phyloP scores from a whole-genome alignment of 2,888 invertebrate species.

The Xylota segnis region DNA sequence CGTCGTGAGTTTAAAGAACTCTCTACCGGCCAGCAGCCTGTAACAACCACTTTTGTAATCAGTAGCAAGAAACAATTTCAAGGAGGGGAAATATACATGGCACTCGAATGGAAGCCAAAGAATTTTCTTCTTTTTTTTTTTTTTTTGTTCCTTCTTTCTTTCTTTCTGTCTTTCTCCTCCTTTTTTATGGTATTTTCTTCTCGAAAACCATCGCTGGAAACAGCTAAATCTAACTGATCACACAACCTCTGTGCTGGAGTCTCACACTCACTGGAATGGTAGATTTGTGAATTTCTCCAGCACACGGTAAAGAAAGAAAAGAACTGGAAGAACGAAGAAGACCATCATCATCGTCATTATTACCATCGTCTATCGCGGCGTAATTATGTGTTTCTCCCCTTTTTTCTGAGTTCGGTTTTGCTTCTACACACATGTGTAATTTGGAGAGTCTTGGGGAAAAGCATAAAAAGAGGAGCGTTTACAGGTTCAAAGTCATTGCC shows the following conservation, averaged over 20 bases:
- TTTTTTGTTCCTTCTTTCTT: conserved; percentile 21
- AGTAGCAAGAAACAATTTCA: conserved; percentile 52
- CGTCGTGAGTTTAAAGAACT: not conserved
- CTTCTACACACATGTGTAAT: conserved; percentile 49
- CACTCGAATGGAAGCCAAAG: conserved; percentile 35
- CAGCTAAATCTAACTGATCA: conserved; percentile 24
- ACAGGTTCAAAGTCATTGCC: conserved; percentile 85
- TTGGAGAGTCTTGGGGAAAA: conserved; percentile 82
- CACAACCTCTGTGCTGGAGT: conserved; percentile 4
- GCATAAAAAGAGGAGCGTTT: conserved; percentile 85
- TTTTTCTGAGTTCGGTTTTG: conserved; percentile 58
- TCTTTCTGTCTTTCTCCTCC: not conserved
- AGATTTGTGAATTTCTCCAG: conserved; percentile 64
- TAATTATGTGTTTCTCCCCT: conserved; percentile 69
- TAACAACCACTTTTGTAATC: conserved; percentile 28
- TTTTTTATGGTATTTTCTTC: conserved; percentile 15
- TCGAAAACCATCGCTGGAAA: conserved; percentile 26
- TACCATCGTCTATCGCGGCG: conserved; percentile 62
- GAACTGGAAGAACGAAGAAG: conserved; percentile 47
- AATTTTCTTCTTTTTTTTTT: conserved; percentile 51
- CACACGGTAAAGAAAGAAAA: conserved; percentile 52
- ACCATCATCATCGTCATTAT: conserved; percentile 60
- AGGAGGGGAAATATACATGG: conserved; percentile 49
- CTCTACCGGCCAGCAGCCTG: conserved; percentile 2
- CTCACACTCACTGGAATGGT: conserved; percentile 68